These are phyloP conservation scores for Drosophila longiperda DNA, from an alignment of 2,888 invertebrate genomes.

Conservation along the genomic window DNA sequence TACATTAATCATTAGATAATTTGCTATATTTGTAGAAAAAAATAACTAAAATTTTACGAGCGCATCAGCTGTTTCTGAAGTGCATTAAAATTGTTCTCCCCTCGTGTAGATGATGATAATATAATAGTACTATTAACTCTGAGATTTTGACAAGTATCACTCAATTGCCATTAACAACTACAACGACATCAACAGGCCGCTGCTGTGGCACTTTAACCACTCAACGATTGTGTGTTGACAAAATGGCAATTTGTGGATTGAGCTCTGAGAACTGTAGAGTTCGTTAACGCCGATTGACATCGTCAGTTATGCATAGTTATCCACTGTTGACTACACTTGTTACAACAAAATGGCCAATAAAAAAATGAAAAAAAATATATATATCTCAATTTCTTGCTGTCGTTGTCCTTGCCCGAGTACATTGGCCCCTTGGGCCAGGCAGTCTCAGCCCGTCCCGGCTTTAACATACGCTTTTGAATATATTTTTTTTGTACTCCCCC, in stretches of 20 bases:
- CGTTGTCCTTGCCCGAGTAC: conserved; percentile 54
- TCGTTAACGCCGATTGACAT: conserved; percentile 50
- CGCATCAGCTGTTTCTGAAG: not conserved
- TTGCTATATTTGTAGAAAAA: not conserved
- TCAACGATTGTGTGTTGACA: conserved; percentile 27
- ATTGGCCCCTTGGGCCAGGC: conserved; percentile 37
- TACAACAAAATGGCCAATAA: conserved; percentile 68
- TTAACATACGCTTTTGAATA: not conserved
- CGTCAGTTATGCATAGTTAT: conserved; percentile 23
- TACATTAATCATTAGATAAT: not conserved
- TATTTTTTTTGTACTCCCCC: not conserved
- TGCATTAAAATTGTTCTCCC: not conserved
- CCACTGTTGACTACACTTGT: conserved; percentile 38
- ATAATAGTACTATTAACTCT: conserved; percentile 16
- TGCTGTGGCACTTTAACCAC: conserved; percentile 8
- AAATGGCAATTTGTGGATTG: conserved; percentile 28
- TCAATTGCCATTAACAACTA: conserved; percentile 26
- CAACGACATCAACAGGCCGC: conserved; percentile 14
- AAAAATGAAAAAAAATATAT: not conserved
- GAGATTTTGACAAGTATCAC: conserved; percentile 13
- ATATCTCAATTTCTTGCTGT: conserved; percentile 10
- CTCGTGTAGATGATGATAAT: conserved; percentile 13
- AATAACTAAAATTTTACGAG: not conserved
- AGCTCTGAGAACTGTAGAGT: conserved; percentile 29
- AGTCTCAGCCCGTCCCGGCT: not conserved